Base-by-base conservation (phyloP, 2,888 invertebrate genomes). In the Sesamia inferens region DNA sequence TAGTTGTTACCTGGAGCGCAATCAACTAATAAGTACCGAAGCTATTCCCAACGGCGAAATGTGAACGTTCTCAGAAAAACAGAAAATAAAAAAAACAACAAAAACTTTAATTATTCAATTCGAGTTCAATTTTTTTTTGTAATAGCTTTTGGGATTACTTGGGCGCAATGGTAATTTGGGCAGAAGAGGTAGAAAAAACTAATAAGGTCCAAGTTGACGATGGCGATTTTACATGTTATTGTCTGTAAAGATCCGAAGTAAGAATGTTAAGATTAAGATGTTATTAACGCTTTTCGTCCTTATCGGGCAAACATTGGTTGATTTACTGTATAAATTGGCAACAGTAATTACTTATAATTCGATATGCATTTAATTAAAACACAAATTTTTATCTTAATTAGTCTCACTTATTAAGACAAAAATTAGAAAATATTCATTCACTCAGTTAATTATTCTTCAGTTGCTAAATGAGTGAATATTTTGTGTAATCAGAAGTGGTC, bases 81-180 rank as follows among this genome's bases (percentile, higher is more conserved):
- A 63, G 58, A 65, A 70, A 54, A 70, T n/a, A n/a, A 75, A 76
- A 75, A 68, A 63, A 62, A 16, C 59, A 69, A 74, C 69, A 71
- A 77, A 75, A 77, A 78, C 62, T 79, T 81, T 78, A 85, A 87
- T 84, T 84, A 85, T 85, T 87, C 84, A 85, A 86, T 85, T 81
- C 73, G 51, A 68, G 68, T 81, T 81, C 80, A 79, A 83, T 84
- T 83, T 84, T 84, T 31, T 84, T 87, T 84, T 74, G 72, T 81
- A 78, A 86, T 79, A 78, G 75, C 81, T 67, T 78, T 77, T 74
- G 82, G 82, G 82, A 87, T 76, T 86, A 74, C 76, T 48, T 58
- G 44, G 76, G 51, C 76, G 66, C 79, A 68, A 24, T 59, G 70
- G 86, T 75, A 73, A 80, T 85, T 82, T 70, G 24, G 22, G 62